Evolutionary conservation across 2,888 invertebrate species (phyloP).

Genomic region (Zelleria hepariella): DNA sequence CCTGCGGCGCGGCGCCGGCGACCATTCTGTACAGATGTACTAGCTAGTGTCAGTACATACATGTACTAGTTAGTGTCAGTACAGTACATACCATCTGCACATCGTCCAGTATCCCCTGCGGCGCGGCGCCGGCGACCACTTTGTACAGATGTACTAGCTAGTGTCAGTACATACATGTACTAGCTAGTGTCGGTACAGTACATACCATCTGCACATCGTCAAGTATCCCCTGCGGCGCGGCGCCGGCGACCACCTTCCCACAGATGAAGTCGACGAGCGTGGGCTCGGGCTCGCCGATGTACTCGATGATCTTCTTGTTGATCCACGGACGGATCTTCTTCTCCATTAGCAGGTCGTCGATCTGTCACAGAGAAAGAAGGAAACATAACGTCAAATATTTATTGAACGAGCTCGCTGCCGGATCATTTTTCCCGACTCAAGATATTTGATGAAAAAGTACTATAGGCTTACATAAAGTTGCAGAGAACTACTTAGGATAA

Average conservation of each 20-base stretch:
- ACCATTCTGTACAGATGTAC: constrained; percentile 75
- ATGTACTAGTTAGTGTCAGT: background rate
- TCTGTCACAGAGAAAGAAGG: constrained; percentile 58
- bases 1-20: constrained; percentile 92
- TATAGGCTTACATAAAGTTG: background rate
- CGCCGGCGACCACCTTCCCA: constrained; percentile 95
- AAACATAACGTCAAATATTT: background rate
- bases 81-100: constrained; percentile 89
- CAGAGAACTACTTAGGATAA: background rate
- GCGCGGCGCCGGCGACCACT: constrained; percentile 92
- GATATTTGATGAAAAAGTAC: too few relatives aligned
- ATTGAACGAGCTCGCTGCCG: too few relatives aligned
- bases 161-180: too few relatives aligned
- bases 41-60: too few relatives aligned
- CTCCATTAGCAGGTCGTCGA: constrained; percentile 87
- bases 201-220: constrained; percentile 98
- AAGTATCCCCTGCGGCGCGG: constrained; percentile 93
- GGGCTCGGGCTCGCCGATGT: constrained; percentile 99
- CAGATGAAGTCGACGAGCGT: constrained; percentile 99
- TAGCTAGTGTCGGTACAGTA: background rate
- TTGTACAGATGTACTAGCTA: constrained; percentile 61
- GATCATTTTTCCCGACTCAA: too few relatives aligned
- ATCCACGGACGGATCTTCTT: constrained; percentile 99
- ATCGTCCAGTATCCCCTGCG: constrained; percentile 96
- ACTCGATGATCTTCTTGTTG: constrained; percentile 99